Evolutionary conservation across 2,797 vertebrate species (phyloP).

Genomic region (Emys orbicularis): DNA sequence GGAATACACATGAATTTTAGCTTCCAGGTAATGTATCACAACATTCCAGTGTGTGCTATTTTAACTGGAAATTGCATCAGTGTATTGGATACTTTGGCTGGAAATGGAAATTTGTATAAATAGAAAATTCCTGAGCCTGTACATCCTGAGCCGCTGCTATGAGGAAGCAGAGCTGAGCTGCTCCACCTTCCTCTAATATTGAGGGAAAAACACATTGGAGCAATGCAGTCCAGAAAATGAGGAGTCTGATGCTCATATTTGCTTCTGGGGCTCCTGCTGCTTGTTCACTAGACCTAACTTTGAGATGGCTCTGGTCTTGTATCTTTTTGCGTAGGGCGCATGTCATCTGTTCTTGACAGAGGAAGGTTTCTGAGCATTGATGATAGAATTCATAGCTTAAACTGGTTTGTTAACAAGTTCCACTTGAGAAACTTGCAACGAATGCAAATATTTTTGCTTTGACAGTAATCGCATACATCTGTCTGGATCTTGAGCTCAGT

Average conservation of each 20-base stretch:
- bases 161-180: background rate
- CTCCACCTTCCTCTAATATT: background rate
- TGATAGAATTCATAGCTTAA: constrained; percentile 5
- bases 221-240: background rate
- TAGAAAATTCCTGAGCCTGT: background rate
- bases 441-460: constrained; percentile 91
- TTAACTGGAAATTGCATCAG: background rate
- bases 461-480: constrained; percentile 89
- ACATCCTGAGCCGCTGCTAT: background rate
- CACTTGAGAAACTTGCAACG: background rate
- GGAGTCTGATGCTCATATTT: background rate
- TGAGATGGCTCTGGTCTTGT: background rate
- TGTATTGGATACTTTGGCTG: background rate
- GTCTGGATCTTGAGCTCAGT: constrained; percentile 29
- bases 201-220: background rate
- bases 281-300: background rate
- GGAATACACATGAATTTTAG: background rate
- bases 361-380: background rate
- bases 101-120: background rate
- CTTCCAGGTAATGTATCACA: background rate
- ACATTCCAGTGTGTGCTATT: background rate
- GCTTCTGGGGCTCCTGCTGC: background rate
- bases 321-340: background rate
- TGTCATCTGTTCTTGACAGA: background rate
- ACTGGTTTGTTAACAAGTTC: fast-evolving